Evolutionary conservation across 2,113 vertebrate species (phyloP).

Genomic region (Lota lota): DNA sequence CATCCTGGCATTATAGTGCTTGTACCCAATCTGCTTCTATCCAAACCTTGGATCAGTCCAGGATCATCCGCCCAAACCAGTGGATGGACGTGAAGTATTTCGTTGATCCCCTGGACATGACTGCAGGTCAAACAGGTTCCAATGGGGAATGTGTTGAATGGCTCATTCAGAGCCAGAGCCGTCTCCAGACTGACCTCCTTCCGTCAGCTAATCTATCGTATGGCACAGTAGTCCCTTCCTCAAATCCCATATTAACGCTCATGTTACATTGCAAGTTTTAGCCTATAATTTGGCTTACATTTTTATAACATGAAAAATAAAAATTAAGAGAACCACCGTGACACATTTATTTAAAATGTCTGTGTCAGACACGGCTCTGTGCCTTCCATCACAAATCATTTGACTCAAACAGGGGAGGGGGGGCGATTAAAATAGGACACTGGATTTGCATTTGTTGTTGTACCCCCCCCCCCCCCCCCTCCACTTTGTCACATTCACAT

Average conservation of each 20-base stretch:
- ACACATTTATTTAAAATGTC: constrained; percentile 46
- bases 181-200: constrained; percentile 59
- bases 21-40: constrained; percentile 42
- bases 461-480: no score
- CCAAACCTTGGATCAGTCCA: constrained; percentile 68
- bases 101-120: constrained; percentile 53
- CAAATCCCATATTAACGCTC: constrained; percentile 50
- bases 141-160: constrained; percentile 35
- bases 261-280: constrained; percentile 36
- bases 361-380: constrained; percentile 35
- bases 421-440: constrained; percentile 3
- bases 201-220: constrained; percentile 58
- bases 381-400: constrained; percentile 34
- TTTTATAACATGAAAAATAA: constrained; percentile 18
- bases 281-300: constrained; percentile 18
- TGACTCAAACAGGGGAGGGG: constrained; percentile 20
- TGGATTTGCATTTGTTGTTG: no score
- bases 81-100: constrained; percentile 46
- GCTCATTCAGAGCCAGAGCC: constrained; percentile 46
- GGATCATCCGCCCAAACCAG: constrained; percentile 57
- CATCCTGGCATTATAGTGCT: constrained; percentile 58
- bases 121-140: constrained; percentile 60
- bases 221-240: constrained; percentile 35
- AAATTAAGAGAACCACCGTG: constrained; percentile 26
- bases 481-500: no score